A percentile compares a stretch with the other conserved stretches of the same genome.
Conservation (phyloP, 2,113 vertebrate species). For the Ginglymostoma cirratum region DNA sequence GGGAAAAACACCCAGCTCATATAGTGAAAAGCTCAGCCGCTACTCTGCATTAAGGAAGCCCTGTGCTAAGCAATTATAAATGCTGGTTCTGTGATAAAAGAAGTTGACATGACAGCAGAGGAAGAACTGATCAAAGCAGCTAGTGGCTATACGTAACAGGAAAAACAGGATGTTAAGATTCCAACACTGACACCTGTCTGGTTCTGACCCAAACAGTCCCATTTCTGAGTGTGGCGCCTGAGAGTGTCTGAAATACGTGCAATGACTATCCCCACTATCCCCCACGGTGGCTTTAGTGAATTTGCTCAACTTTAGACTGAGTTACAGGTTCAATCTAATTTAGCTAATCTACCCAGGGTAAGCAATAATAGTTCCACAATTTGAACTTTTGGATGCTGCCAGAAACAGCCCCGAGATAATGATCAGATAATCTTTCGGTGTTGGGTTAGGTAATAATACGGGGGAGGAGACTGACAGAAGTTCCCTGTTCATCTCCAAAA, state of each 20-base stretch:
- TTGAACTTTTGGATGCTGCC: not conserved
- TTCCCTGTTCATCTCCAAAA: not conserved
- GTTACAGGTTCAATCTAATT: not conserved
- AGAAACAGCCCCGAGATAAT: not conserved
- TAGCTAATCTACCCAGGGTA: not conserved
- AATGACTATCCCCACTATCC: not conserved
- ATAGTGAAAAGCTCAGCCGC: no score
- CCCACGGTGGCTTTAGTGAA: not conserved
- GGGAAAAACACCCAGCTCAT: not conserved
- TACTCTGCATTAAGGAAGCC: no score
- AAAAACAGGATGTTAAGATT: not conserved
- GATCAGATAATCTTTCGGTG: not conserved
- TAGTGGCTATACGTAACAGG: not conserved
- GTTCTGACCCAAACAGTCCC: not conserved
- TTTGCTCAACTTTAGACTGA: not conserved
- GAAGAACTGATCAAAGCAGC: slow-evolving; percentile 16
- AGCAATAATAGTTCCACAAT: not conserved
- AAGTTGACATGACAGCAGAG: not conserved
- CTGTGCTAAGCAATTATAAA: not conserved
- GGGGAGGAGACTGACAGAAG: not conserved
- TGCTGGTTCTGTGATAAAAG: no score
- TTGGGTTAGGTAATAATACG: not conserved
- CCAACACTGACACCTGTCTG: not conserved
- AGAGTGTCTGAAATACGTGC: not conserved
- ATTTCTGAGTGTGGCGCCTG: not conserved